A percentile compares a stretch with the other conserved stretches of the same genome.
Evolutionary conservation across 2,797 vertebrate genomes (phyloP).

Genomic region (Phalanger gymnotis): DNA sequence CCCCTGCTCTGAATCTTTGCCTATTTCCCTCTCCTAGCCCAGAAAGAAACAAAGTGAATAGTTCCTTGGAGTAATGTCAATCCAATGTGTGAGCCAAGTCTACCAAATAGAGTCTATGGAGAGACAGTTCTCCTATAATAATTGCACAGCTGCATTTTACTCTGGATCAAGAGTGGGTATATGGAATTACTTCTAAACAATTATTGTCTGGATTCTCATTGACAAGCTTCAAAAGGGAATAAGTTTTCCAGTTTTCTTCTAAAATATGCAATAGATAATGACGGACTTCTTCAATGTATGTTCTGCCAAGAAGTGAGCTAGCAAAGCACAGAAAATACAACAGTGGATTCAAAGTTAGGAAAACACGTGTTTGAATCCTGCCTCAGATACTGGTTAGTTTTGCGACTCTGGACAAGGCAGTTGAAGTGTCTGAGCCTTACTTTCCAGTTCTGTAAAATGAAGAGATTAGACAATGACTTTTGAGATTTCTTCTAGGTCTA

Average conservation of each 20-base stretch:
- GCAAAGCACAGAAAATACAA: neutral
- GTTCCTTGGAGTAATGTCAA: neutral
- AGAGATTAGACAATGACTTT: neutral
- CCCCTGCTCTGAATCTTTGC: neutral
- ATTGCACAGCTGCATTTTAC: neutral
- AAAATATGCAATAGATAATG: neutral
- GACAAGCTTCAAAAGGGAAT: neutral
- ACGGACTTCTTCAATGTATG: neutral
- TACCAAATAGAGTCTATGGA: neutral
- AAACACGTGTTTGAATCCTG: neutral
- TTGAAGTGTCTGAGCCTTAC: neutral
- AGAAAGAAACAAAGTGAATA: constrained; percentile 20
- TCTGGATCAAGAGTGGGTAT: too few species aligned
- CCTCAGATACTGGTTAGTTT: neutral
- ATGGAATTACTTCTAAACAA: neutral
- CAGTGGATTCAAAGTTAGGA: neutral
- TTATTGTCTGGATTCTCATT: neutral
- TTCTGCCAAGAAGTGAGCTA: constrained; percentile 12
- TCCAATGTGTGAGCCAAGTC: neutral
- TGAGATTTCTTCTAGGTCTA: neutral
- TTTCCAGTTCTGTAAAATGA: neutral
- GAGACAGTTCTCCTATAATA: constrained; percentile 14
- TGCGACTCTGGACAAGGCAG: neutral
- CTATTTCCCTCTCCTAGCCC: neutral
- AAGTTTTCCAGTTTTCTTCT: neutral